Evolutionary conservation across 1,140 invertebrate genomes (phyloP).

Genomic region (Penaeus vannamei): DNA sequence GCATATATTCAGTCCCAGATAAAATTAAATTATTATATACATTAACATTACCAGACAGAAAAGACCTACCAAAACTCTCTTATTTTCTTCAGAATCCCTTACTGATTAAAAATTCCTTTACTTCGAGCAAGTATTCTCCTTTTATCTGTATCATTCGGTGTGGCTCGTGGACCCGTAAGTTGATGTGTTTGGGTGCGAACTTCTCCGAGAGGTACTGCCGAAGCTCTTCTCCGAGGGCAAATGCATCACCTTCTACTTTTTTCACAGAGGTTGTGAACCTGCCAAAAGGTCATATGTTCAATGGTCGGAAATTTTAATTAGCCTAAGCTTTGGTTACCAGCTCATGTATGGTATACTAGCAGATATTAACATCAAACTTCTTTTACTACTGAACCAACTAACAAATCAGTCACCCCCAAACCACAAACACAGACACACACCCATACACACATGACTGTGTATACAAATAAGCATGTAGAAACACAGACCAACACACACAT

Average conservation of each 20-base stretch:
- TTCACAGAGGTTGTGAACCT: constrained; percentile 34
- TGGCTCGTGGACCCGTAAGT: constrained; percentile 29
- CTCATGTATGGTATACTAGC: no score
- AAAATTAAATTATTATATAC: no score
- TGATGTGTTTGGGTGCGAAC: not conserved
- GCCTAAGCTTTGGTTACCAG: not conserved
- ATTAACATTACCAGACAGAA: no score
- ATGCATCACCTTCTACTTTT: constrained; percentile 59
- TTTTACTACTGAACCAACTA: no score
- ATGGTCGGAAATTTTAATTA: not conserved
- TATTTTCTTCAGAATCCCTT: constrained; percentile 31
- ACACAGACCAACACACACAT: no score
- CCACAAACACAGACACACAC: no score
- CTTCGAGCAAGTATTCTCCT: constrained; percentile 22
- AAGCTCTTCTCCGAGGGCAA: constrained; percentile 57
- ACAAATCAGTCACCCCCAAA: no score
- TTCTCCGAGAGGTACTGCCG: not conserved
- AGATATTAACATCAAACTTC: no score
- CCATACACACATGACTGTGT: no score
- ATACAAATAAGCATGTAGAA: no score
- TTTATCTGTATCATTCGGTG: constrained; percentile 32
- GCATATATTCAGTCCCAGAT: no score
- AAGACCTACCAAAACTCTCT: no score
- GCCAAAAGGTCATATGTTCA: not conserved
- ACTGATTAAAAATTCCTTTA: constrained; percentile 25